Evolutionary conservation across 2,888 invertebrate species (phyloP).

Genomic region (Atrina japonica): DNA sequence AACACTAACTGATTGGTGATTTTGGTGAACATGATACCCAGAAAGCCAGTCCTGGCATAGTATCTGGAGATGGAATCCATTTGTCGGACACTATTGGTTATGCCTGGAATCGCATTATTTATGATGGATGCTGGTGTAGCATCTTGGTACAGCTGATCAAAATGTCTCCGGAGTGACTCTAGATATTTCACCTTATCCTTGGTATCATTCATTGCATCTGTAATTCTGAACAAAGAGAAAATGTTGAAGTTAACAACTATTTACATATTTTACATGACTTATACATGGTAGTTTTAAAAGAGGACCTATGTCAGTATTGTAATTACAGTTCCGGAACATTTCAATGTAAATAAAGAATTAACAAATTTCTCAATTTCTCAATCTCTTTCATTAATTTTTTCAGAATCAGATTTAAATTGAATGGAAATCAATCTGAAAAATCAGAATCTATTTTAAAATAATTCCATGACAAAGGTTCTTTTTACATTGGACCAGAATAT

Average conservation of each 20-base stretch:
- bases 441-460: no score
- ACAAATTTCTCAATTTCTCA: background rate
- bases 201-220: slow-evolving; percentile 81
- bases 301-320: no score
- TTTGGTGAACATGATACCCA: slow-evolving; percentile 79
- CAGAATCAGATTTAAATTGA: no score
- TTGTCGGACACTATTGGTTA: slow-evolving; percentile 78
- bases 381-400: no score
- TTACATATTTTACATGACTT: no score
- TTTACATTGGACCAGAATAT: no score
- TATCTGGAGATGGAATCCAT: slow-evolving; percentile 80
- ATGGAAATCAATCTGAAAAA: no score
- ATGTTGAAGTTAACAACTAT: no score
- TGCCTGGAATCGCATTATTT: slow-evolving; percentile 76
- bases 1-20: slow-evolving; percentile 80
- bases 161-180: slow-evolving; percentile 77
- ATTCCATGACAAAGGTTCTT: no score
- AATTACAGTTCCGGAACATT: no score
- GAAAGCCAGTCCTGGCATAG: slow-evolving; percentile 78
- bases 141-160: slow-evolving; percentile 77
- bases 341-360: background rate
- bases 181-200: slow-evolving; percentile 80
- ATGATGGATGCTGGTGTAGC: slow-evolving; percentile 77
- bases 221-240: slow-evolving; percentile 70
- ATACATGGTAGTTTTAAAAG: background rate